Evolutionary conservation across 2,113 vertebrate species (phyloP).

Genomic region (Rhynchopsitta pachyrhyncha): DNA sequence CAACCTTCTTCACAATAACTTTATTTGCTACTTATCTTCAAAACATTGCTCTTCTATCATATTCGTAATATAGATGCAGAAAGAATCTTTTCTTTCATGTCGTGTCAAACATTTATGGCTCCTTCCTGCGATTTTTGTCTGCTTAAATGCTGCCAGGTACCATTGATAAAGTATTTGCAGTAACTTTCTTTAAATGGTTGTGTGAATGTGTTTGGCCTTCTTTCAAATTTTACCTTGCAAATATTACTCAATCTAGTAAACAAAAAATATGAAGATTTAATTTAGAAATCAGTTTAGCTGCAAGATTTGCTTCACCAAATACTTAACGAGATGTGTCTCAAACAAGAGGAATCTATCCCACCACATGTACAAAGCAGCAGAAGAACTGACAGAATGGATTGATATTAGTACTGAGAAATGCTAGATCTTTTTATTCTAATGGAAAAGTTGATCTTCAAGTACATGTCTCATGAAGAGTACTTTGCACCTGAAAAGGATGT

Average conservation of each 20-base stretch:
- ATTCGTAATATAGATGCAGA: not conserved
- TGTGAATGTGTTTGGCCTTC: not conserved
- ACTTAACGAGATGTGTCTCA: not conserved
- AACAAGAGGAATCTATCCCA: not conserved
- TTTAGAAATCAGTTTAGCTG: not conserved
- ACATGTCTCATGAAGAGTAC: not conserved
- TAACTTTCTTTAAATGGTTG: not conserved
- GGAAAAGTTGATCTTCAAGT: not conserved
- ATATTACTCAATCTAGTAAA: not conserved
- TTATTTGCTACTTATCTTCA: not conserved
- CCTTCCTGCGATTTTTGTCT: not conserved
- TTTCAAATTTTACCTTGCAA: not conserved
- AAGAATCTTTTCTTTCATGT: not conserved
- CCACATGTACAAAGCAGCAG: accelerated
- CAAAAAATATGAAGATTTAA: not conserved
- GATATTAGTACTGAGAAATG: not conserved
- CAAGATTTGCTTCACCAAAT: not conserved
- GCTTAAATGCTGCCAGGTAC: not conserved
- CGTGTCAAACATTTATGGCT: not conserved
- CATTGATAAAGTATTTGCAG: not conserved
- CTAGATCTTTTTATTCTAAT: not conserved
- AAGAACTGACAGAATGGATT: not conserved
- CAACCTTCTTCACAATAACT: not conserved
- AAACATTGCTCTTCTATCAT: not conserved
- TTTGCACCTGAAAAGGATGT: not conserved